Conservation (phyloP, 2,888 invertebrate species). For the Anorthoa munda region DNA sequence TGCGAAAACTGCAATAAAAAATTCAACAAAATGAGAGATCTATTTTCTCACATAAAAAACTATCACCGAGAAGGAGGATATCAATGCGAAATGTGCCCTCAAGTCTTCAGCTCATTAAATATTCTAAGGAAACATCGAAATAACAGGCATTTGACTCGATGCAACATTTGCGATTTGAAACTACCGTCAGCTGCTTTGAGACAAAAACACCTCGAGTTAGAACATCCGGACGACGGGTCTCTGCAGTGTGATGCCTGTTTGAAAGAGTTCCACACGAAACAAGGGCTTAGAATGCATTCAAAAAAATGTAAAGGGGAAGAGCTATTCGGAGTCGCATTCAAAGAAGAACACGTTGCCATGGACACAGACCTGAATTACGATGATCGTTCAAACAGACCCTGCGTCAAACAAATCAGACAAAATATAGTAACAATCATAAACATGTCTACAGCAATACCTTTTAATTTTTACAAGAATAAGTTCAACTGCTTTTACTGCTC, state of each 20-base stretch:
- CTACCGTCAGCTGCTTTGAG: constrained; percentile 84
- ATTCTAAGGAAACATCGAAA: constrained; percentile 84
- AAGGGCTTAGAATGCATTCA: constrained; percentile 84
- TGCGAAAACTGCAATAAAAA: constrained; percentile 87
- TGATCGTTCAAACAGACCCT: constrained; percentile 78
- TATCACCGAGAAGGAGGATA: constrained; percentile 88
- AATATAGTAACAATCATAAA: constrained; percentile 86
- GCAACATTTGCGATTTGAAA: constrained; percentile 83
- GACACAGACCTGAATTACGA: constrained; percentile 81
- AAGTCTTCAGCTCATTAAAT: constrained; percentile 82
- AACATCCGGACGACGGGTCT: constrained; percentile 86
- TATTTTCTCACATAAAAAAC: constrained; percentile 87
- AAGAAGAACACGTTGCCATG: constrained; percentile 80
- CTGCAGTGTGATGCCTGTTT: constrained; percentile 83
- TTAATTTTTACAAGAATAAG: constrained; percentile 87
- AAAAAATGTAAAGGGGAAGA: constrained; percentile 83
- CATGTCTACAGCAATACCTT: constrained; percentile 88
- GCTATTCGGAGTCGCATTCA: constrained; percentile 76
- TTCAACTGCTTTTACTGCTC: constrained; percentile 89
- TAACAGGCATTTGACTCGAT: constrained; percentile 84
- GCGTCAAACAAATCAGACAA: constrained; percentile 85
- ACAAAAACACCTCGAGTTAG: constrained; percentile 84
- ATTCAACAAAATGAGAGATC: constrained; percentile 85
- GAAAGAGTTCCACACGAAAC: constrained; percentile 86
- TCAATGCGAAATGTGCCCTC: constrained; percentile 83